Evolutionary conservation across 2,113 vertebrate genomes (phyloP), one percentile per base, ranked within the genome.

Genomic region (Dromaius novaehollandiae): DNA sequence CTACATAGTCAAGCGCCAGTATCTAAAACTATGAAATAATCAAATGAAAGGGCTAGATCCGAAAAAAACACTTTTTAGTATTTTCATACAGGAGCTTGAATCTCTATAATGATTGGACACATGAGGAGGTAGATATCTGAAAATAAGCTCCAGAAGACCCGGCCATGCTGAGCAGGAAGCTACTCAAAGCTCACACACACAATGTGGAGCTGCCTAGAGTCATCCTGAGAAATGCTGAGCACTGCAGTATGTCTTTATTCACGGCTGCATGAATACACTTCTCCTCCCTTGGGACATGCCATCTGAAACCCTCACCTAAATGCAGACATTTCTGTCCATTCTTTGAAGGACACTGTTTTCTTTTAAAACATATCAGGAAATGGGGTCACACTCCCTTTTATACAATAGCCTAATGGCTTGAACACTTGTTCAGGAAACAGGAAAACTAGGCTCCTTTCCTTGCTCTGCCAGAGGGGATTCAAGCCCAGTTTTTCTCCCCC

Each of bases 391-490:
- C 69, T 95, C 92, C 83, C 83, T 90, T 95, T 95, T 87, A 94
- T 26, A 96, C 96, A 97, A 97, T 96, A 96, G 96, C 32, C 80
- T 97, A 96, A 97, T 96, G 96, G 88, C 61, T 96, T 96, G 92
- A 96, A 96, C 96, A 96, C 95, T 97, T 96, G 96, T 73, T 93
- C 95, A 96, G 96, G 96, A 97, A 97, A 95, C 96, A 96, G 96
- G 96, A 97, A 97, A 96, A 96, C 88, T 95, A 79, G 73, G 93
- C 60, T 96, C 83, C 76, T 92, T 92, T 95, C 93, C 92, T 94
- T 69, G 73, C 80, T 95, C 95, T 79, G 73, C 75, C 83, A 89
- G 51, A 88, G 38, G n/a, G 48, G 73, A 93, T 84, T 58, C 93
- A 74, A 91, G 64, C 55, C 65, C 18, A 8, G 56, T 93, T 64